These are phyloP conservation scores for Macrosoma leucophasiata DNA, from an alignment of 2,888 invertebrate genomes.

Conservation along the genomic window DNA sequence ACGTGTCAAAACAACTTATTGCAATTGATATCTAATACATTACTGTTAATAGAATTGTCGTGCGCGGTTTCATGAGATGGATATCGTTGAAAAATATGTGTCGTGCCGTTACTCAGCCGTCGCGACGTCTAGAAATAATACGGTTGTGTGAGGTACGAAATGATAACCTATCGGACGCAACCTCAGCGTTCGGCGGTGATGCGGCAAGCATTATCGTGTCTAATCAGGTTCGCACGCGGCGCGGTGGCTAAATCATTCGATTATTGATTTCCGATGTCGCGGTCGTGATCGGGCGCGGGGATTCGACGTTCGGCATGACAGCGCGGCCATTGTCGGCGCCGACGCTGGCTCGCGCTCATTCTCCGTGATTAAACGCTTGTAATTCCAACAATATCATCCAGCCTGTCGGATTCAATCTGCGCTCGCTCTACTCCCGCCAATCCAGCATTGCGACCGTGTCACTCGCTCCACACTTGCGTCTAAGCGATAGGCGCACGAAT, in stretches of 20 bases:
- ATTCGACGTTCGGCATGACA: constrained; percentile 64
- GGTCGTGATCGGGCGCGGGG: constrained; percentile 70
- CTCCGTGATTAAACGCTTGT: constrained; percentile 70
- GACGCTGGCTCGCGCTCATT: constrained; percentile 49
- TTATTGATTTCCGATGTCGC: constrained; percentile 76
- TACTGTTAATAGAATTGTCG: constrained; percentile 53
- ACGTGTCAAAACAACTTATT: constrained; percentile 44
- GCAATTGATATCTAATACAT: constrained; percentile 48
- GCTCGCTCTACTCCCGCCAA: constrained; percentile 32
- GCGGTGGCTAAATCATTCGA: constrained; percentile 74
- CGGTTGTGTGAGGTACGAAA: constrained; percentile 53
- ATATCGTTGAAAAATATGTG: constrained; percentile 62
- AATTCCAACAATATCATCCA: constrained; percentile 70
- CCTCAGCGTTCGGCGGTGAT: constrained; percentile 46
- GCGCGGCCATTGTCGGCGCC: constrained; percentile 62
- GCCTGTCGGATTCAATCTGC: constrained; percentile 64
- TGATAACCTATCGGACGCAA: constrained; percentile 64
- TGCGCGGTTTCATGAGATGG: constrained; percentile 54
- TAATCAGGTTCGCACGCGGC: constrained; percentile 75
- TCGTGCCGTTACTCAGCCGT: constrained; percentile 60
- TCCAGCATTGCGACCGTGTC: constrained; percentile 33
- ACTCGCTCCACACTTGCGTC: constrained; percentile 42
- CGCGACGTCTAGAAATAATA: constrained; percentile 49
- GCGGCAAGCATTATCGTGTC: constrained; percentile 67
- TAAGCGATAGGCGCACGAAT: constrained; percentile 33